Base-by-base conservation (phyloP, 2,888 invertebrate genomes). In the Drosophila basisetae region DNA sequence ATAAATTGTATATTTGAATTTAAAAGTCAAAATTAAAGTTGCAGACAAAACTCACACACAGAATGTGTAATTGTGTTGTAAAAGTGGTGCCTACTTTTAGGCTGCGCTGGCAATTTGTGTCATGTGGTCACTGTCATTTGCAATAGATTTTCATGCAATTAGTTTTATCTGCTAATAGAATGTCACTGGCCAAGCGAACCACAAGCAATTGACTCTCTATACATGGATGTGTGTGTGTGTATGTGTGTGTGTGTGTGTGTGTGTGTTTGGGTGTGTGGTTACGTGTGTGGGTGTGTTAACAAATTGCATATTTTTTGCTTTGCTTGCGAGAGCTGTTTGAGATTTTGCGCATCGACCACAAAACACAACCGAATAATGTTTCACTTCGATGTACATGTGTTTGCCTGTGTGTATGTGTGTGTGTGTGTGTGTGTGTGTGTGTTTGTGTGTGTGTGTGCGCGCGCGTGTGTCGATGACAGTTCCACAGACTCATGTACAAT, bases 151-250 rank as follows among this genome's bases (percentile, higher is more conserved):
- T 59, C 73, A 75, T 85, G 78, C 74, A 82, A 90, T 84, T 84
- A 88, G 73, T 78, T 78, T 75, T 70, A 64, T 73, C 73, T 84
- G 73, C 80, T 74, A 87, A 84, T 80, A 73, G 84, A 84, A 74
- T 84, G 80, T 73, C 79, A 81, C 69, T 65, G 69, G 33, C 80
- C 76, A 69, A 66, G 54, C 71, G 61, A 76, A 70, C 81, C 83
- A 67, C 86, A 82, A 72, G 55, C 77, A 82, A 83, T 82, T 69
- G 77, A 75, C 67, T 73, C 58, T 35, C 56, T 43, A 35, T 37
- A 39, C 13, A 55, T 37, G 33, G 18, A 10, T 41, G 49, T 75
- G 30, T 39, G n/a, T 47, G 25, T 55, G 22, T 75, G 30, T 39
- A 18, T 47, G 25, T 55, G 22, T 55, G 28, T 28, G 28, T 28